Conservation (phyloP, 2,797 vertebrate species). For the Alfaro cultratus region DNA sequence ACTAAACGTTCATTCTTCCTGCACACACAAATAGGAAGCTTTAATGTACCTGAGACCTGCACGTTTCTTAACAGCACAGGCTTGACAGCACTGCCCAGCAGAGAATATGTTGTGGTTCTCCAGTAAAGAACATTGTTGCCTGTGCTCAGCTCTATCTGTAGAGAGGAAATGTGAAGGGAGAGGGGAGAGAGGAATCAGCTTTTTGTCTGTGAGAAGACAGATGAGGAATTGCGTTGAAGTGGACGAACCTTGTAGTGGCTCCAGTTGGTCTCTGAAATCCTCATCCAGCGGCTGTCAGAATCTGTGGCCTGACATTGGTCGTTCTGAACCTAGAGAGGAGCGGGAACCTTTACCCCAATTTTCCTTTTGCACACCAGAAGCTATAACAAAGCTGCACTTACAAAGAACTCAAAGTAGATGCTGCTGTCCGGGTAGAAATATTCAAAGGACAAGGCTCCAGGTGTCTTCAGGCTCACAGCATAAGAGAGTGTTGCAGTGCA, state of each 20-base stretch:
- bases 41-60: slow-evolving; percentile 86
- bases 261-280: slow-evolving; percentile 87
- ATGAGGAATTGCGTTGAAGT: background rate
- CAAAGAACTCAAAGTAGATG: slow-evolving; percentile 97
- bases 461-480: slow-evolving; percentile 91
- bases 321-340: slow-evolving; percentile 86
- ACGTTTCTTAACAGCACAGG: slow-evolving; percentile 92
- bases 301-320: slow-evolving; percentile 94
- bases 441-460: slow-evolving; percentile 89
- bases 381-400: slow-evolving; percentile 72
- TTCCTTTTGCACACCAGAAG: background rate
- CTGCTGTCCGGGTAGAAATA: slow-evolving; percentile 92
- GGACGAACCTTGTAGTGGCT: slow-evolving; percentile 83
- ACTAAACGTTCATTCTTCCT: background rate
- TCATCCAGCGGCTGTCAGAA: slow-evolving; percentile 88
- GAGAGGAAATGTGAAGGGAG: background rate
- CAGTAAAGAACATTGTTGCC: slow-evolving; percentile 96
- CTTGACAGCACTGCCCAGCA: slow-evolving; percentile 81
- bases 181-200: background rate
- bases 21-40: background rate
- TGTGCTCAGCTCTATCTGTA: slow-evolving; percentile 84
- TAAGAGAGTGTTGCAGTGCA: slow-evolving; percentile 93
- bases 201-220: background rate
- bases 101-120: slow-evolving; percentile 86
- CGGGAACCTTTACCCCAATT: slow-evolving; percentile 1